Percentiles rank a stretch among this genome's conserved stretches.
phyloP scores from a whole-genome alignment of 1,140 invertebrate genomes.

The Helicoverpa armigera region DNA sequence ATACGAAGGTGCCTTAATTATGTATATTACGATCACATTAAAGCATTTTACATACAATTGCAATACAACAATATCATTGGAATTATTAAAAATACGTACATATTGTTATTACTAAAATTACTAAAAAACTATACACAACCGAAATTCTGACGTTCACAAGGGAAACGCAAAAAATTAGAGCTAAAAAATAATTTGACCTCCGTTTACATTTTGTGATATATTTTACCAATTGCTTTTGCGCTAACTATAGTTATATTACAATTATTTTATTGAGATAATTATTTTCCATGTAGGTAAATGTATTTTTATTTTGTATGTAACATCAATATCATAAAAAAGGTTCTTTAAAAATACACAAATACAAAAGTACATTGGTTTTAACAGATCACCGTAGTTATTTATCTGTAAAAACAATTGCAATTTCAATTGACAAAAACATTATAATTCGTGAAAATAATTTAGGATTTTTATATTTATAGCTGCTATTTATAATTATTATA shows the following conservation, averaged over 20 bases:
- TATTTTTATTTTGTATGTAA: neutral
- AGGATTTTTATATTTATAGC: neutral
- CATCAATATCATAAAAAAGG: neutral
- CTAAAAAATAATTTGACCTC: constrained; percentile 69
- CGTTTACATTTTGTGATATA: constrained; percentile 63
- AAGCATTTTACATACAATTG: constrained; percentile 49
- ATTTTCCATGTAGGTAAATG: constrained; percentile 8
- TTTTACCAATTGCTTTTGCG: constrained; percentile 55
- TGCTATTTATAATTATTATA: neutral
- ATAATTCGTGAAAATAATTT: neutral
- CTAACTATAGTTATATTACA: constrained; percentile 33
- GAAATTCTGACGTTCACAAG: constrained; percentile 60
- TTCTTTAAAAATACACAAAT: constrained; percentile 7
- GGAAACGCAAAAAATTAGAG: constrained; percentile 52
- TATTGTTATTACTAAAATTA: constrained; percentile 50
- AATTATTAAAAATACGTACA: constrained; percentile 53
- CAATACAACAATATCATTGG: constrained; percentile 51
- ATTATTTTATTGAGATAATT: constrained; percentile 11
- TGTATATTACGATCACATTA: constrained; percentile 47
- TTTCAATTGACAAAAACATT: constrained; percentile 8
- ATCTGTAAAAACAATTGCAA: too few relatives aligned
- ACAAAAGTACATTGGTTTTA: too few relatives aligned
- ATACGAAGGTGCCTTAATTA: constrained; percentile 43
- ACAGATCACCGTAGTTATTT: too few relatives aligned
- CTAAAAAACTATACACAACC: constrained; percentile 64